These are phyloP conservation scores for Linepithema humile DNA, from an alignment of 1,140 invertebrate genomes.

Conservation along the genomic window DNA sequence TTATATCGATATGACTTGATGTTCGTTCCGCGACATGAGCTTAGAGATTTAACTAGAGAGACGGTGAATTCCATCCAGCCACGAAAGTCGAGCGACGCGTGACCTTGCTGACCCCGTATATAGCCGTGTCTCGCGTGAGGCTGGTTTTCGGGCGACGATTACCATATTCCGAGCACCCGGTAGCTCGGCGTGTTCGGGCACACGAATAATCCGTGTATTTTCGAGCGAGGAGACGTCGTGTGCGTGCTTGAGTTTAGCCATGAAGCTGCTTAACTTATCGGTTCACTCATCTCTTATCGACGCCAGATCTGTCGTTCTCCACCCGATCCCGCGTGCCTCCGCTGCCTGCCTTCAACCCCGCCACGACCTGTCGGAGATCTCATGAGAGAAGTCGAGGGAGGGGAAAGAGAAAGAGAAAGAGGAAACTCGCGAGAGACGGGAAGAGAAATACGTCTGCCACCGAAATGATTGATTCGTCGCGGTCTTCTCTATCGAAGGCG, in stretches of 20 bases:
- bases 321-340: constrained; percentile 26
- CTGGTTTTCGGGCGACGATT: constrained; percentile 66
- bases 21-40: not conserved
- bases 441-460: constrained; percentile 57
- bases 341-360: constrained; percentile 27
- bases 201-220: constrained; percentile 74
- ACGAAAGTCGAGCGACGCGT: constrained; percentile 16
- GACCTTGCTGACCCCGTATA: constrained; percentile 37
- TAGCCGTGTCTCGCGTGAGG: not conserved
- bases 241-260: constrained; percentile 64
- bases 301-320: constrained; percentile 72
- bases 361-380: constrained; percentile 64
- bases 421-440: constrained; percentile 43
- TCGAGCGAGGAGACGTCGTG: constrained; percentile 58
- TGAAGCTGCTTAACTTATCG: constrained; percentile 71
- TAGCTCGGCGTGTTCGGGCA: constrained; percentile 62
- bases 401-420: not conserved
- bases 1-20: not conserved
- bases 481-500: constrained; percentile 31
- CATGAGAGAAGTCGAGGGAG: constrained; percentile 35
- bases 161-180: constrained; percentile 74
- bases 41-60: not conserved
- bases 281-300: constrained; percentile 76
- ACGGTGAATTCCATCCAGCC: not conserved
- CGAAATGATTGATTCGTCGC: constrained; percentile 67